These are phyloP conservation scores for Lasiommata megera DNA, from an alignment of 2,888 invertebrate genomes.

Conservation along the genomic window DNA sequence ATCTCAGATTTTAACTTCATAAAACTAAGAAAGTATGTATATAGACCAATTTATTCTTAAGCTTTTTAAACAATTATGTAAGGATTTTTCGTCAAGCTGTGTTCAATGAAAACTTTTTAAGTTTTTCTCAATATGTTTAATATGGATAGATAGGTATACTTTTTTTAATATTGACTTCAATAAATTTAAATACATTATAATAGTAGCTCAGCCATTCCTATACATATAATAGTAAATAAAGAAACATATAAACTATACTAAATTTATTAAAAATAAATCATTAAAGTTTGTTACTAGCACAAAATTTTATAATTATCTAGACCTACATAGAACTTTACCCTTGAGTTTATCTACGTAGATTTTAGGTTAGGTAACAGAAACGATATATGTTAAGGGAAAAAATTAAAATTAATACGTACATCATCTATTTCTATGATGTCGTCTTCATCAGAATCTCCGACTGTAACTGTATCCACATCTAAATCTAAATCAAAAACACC, in stretches of 20 bases:
- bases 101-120: no score
- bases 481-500: slow-evolving; percentile 97
- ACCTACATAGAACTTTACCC: slow-evolving; percentile 22
- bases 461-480: slow-evolving; percentile 82
- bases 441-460: slow-evolving; percentile 91
- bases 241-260: background rate
- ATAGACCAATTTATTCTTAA: no score
- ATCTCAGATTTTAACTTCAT: no score
- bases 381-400: background rate
- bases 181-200: no score
- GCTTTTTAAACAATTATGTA: no score
- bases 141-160: no score
- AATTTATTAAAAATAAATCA: no score
- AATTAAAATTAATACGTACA: slow-evolving; percentile 86
- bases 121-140: no score
- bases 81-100: no score
- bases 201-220: background rate
- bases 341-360: slow-evolving; percentile 30
- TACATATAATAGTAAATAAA: background rate
- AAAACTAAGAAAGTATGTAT: no score
- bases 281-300: background rate
- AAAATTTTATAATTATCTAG: background rate
- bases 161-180: no score
- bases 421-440: slow-evolving; percentile 94
- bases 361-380: slow-evolving; percentile 15